Conservation (phyloP, 2,888 invertebrate genomes). For the Ochropacha duplaris region DNA sequence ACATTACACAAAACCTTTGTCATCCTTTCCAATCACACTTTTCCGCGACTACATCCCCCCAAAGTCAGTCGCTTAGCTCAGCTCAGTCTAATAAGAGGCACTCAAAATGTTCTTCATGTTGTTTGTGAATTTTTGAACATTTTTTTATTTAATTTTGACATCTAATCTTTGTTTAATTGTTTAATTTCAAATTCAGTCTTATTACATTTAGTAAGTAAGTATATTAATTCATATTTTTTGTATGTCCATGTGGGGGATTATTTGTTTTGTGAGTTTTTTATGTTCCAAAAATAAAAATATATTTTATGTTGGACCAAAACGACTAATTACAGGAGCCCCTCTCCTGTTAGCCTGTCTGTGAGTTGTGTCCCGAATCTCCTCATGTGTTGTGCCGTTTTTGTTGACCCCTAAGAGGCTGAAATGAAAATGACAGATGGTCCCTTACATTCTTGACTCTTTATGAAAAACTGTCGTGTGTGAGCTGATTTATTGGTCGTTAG, state of each 20-base stretch:
- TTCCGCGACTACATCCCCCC: background rate
- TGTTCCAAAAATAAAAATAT: no score
- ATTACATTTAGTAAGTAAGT: no score
- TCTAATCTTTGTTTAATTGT: no score
- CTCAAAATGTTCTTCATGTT: no score
- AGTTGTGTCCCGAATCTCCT: background rate
- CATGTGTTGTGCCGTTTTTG: background rate
- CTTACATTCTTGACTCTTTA: background rate
- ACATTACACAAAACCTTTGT: background rate
- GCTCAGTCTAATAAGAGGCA: background rate
- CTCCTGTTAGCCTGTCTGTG: no score
- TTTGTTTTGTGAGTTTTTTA: no score
- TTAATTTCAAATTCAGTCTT: no score
- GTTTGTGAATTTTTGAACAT: no score
- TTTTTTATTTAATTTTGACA: no score
- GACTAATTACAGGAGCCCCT: background rate
- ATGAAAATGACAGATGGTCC: background rate
- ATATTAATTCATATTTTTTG: no score
- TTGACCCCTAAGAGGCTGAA: background rate
- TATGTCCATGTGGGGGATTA: no score
- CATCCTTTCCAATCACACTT: background rate
- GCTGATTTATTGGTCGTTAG: conserved; percentile 1
- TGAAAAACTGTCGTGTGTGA: background rate
- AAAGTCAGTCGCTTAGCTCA: background rate
- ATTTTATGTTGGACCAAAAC: background rate